These are phyloP conservation scores for Psittacula echo DNA, from an alignment of 2,797 vertebrate genomes.

Conservation along the genomic window DNA sequence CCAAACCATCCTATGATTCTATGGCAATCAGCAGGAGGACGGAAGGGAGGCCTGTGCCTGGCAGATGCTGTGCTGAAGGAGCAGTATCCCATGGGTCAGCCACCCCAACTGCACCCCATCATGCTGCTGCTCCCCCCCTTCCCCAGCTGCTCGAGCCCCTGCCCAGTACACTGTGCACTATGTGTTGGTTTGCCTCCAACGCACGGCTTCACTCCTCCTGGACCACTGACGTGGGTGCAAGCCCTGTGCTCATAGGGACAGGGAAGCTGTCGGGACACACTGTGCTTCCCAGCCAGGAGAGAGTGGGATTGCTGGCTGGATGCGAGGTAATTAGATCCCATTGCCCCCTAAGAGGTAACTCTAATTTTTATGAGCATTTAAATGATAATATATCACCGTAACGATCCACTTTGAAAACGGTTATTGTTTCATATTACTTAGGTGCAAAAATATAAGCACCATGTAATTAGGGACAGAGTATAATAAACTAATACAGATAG, in stretches of 20 bases:
- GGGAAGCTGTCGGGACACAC: fast-evolving
- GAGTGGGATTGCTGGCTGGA: constrained; percentile 36
- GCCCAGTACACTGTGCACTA: fast-evolving
- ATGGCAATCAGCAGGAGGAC: background rate
- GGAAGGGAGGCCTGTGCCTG: fast-evolving
- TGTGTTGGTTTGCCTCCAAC: background rate
- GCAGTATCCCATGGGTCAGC: fast-evolving
- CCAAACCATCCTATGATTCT: background rate
- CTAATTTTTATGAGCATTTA: constrained; percentile 83
- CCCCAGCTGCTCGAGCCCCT: background rate
- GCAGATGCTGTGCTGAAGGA: background rate
- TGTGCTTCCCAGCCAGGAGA: background rate
- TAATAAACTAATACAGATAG: constrained; percentile 83
- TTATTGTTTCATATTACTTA: constrained; percentile 85
- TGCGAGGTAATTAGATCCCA: constrained; percentile 74
- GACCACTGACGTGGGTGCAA: fast-evolving
- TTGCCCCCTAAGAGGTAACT: constrained; percentile 81
- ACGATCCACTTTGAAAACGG: constrained; percentile 80
- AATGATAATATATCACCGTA: constrained; percentile 80
- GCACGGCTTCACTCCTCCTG: fast-evolving
- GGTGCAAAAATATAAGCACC: constrained; percentile 83
- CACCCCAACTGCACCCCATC: fast-evolving
- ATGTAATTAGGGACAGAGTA: constrained; percentile 81
- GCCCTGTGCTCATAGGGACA: background rate
- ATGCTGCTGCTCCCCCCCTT: background rate